These are phyloP conservation scores for Varanus komodoensis DNA, from an alignment of 2,113 vertebrate species.

Conservation along the genomic window DNA sequence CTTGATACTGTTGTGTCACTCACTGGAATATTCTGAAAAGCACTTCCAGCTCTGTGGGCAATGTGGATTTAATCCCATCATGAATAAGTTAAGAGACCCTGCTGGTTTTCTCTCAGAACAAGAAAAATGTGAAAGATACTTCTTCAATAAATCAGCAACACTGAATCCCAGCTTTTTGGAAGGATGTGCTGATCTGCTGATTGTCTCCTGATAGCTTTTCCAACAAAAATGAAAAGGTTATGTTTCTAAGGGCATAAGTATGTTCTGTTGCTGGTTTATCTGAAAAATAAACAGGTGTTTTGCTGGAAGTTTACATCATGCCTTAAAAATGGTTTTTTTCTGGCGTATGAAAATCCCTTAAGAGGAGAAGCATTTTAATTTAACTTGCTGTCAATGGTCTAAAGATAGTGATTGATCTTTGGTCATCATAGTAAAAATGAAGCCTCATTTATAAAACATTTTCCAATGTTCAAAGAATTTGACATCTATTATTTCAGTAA, in stretches of 20 bases:
- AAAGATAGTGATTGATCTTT: not conserved
- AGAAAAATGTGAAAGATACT: slow-evolving; percentile 18
- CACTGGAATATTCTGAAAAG: slow-evolving; percentile 10
- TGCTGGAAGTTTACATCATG: not conserved
- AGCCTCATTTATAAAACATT: not conserved
- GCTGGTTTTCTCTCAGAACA: slow-evolving; percentile 14
- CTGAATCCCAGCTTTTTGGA: not conserved
- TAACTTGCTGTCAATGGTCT: not conserved
- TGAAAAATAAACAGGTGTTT: slow-evolving; percentile 15
- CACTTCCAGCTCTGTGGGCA: slow-evolving; percentile 30
- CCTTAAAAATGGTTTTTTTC: not conserved
- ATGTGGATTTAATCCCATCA: not conserved
- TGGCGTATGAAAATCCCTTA: slow-evolving; percentile 17
- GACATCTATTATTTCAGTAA: not conserved
- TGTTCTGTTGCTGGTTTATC: slow-evolving; percentile 8
- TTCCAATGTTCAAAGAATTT: not conserved
- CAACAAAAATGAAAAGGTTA: not conserved
- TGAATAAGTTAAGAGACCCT: slow-evolving; percentile 16
- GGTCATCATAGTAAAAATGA: not conserved
- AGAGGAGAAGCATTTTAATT: slow-evolving; percentile 15
- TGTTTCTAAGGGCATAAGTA: not conserved
- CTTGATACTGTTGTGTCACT: slow-evolving; percentile 14
- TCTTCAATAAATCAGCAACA: slow-evolving; percentile 30
- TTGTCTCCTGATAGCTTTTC: not conserved
- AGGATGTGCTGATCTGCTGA: not conserved